Conservation (phyloP, 2,888 invertebrate species). For the Lithosia quadra region DNA sequence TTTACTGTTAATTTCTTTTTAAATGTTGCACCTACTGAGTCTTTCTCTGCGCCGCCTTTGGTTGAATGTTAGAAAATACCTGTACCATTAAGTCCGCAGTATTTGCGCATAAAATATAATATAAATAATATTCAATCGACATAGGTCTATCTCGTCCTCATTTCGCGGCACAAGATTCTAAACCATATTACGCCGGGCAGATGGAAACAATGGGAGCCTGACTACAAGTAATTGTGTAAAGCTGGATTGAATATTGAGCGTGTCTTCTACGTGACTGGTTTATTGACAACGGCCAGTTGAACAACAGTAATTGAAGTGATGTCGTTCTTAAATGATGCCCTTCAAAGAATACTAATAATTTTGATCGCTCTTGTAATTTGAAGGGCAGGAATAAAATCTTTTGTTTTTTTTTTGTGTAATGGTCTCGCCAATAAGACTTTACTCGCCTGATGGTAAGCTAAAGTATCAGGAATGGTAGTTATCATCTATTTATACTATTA, state of each 20-base stretch:
- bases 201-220: slow-evolving; percentile 41
- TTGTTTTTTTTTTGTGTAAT: background rate
- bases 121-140: background rate
- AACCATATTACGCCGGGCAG: slow-evolving; percentile 37
- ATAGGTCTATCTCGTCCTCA: slow-evolving; percentile 20
- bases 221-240: slow-evolving; percentile 49
- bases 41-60: too few relatives aligned
- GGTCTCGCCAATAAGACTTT: too few relatives aligned
- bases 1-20: too few relatives aligned
- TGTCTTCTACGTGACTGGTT: slow-evolving; percentile 36
- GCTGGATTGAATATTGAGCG: slow-evolving; percentile 51
- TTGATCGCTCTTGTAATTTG: background rate
- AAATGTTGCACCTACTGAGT: too few relatives aligned
- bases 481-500: too few relatives aligned
- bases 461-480: too few relatives aligned
- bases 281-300: slow-evolving; percentile 6
- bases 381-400: too few relatives aligned
- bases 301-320: slow-evolving; percentile 25
- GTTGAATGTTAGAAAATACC: too few relatives aligned
- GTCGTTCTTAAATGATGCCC: background rate
- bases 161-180: slow-evolving; percentile 36
- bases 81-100: too few relatives aligned
- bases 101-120: background rate
- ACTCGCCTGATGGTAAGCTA: too few relatives aligned
- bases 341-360: background rate